Evolutionary conservation across 2,797 vertebrate genomes (phyloP), one percentile per base, ranked within the genome.

Genomic region (Hoplostethus mediterraneus): DNA sequence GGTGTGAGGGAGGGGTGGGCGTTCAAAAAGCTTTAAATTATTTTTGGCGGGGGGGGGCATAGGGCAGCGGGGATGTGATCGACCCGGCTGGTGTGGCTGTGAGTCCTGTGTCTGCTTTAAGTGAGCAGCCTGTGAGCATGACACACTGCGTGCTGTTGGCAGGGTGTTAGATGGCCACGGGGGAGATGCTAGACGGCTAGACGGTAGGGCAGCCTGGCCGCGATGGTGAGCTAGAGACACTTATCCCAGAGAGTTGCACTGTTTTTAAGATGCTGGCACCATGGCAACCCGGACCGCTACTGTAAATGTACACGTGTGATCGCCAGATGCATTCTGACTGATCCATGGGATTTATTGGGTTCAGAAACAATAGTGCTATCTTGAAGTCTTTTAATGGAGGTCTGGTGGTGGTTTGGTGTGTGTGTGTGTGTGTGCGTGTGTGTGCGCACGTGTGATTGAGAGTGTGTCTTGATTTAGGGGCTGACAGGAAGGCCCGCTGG

Each of bases 141-240:
- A 79, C 73, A 79, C 73, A 57, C 71, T 76, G 80, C 88, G 67
- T 48, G 79, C 76, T 84, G 82, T 73, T 91, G 89, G 87, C 90
- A 92, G 88, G 76, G 81, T 77, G 83, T 70, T 79, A 85, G 62
- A 85, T 47, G 56, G 83, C 82, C 56, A 42, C 66, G 9, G 71
- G 82, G 70, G 63, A 53, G 52, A 61, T 0, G 51, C 63, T 68
- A 69, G 79, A 81, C 30, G 52, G 59, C 42, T 40, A 86, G 80
- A 82, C 40, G 42, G 72, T 59, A 60, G 78, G 71, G 81, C 83
- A 63, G 84, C 42, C 57, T 59, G 73, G 66, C 64, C 80, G 51
- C 8, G 38, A 65, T 9, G 48, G 81, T 77, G 75, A 89, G 68
- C 73, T 71, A 53, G 76, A 85, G 68, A 87, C 71, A 71, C 71